Percentiles rank a stretch among this genome's conserved stretches.
phyloP scores from a whole-genome alignment of 2,113 vertebrate species.

The Herpetotheres cachinnans region DNA sequence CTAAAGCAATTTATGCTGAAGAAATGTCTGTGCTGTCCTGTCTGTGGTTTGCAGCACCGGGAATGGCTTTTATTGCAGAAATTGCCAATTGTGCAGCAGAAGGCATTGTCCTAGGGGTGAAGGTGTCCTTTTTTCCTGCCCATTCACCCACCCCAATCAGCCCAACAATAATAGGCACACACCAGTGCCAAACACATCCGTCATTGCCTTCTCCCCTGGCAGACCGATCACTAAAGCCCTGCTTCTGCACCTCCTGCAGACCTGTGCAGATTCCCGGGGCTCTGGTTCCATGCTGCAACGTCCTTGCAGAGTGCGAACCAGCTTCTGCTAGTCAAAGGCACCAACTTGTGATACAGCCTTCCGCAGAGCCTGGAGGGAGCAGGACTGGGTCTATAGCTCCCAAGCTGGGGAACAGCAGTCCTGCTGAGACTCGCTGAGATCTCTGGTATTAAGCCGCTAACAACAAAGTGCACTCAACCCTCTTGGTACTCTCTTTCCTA shows the following conservation, averaged over 20 bases:
- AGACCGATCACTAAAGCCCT: background rate
- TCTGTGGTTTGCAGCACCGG: background rate
- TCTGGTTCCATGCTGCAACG: background rate
- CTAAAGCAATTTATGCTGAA: background rate
- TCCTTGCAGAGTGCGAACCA: background rate
- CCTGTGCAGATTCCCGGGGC: background rate
- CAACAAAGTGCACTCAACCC: background rate
- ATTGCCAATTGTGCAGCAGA: background rate
- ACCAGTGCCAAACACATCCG: background rate
- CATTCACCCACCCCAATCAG: background rate
- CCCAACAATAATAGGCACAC: background rate
- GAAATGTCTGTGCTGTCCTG: background rate
- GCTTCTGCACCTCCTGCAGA: background rate
- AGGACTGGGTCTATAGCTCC: accelerated
- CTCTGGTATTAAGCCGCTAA: background rate
- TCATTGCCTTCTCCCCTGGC: background rate
- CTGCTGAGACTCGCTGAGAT: background rate
- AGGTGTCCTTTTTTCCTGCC: background rate
- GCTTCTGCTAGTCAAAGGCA: background rate
- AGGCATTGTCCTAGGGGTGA: background rate
- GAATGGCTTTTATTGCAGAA: background rate
- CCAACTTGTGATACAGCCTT: background rate
- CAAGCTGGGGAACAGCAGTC: background rate
- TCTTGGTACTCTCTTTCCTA: background rate
- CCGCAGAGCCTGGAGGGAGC: background rate